Evolutionary conservation across 1,140 invertebrate genomes (phyloP), one percentile per base, ranked within the genome.

Genomic region (Centruroides sculpturatus): DNA sequence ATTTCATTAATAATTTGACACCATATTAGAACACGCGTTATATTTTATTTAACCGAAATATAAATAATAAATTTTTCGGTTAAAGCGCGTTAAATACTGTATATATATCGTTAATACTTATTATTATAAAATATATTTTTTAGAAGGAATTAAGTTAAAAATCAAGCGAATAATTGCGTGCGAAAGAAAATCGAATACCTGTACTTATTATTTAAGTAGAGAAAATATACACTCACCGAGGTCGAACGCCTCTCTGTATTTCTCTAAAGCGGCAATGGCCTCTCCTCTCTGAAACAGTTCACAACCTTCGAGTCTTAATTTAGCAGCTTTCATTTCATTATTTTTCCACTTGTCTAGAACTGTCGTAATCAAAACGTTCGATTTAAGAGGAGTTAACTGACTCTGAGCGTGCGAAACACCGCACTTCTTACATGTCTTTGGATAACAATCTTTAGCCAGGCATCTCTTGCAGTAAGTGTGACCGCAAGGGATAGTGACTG

Each of bases 271-370:
- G 59, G 80, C 77, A 62, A 78, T 77, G 6, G 80, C 73, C 36
- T 79, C 75, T 64, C 81, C 78, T 64, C 77, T 71, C 61, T 79
- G 76, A 71, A 85, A 78, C 56, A 80, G 77, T 23, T 74, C 74
- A 70, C 83, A 82, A 63, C 81, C 84, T 71, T 82, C 76, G 60
- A 81, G 77, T 69, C 81, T 79, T 52, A 84, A 76, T 63, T 75
- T 73, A 51, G 78, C 79, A 10, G 83, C 82, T 63, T 79, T 75
- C 62, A 80, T 69, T 64, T 85, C 79, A 34, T 75, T 69, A 0
- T 78, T 76, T 81, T 84, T 86, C 79, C 81, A 85, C 71, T 84
- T 85, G 64, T 84, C 81, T 47, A 84, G 77, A 48, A 85, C 69
- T 35, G 78, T 73, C 1, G 79, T 75, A 41, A 87, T 75, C 3